Evolutionary conservation across 2,888 invertebrate genomes (phyloP).

Genomic region (Lacanobia wlatinum): DNA sequence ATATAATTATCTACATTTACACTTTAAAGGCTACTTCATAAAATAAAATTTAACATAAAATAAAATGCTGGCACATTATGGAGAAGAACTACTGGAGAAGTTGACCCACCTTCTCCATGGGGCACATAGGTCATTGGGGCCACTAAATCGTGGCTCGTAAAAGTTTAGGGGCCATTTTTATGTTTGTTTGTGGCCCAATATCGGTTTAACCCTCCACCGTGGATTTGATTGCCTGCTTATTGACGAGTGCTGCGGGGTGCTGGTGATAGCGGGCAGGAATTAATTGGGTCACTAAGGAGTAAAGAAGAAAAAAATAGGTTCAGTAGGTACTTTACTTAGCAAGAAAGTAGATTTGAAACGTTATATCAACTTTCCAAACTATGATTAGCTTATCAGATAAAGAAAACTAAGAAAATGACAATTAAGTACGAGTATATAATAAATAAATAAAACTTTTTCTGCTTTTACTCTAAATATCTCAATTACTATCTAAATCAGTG

Average conservation of each 20-base stretch:
- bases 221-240: slow-evolving; percentile 83
- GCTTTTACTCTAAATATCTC: too few relatives aligned
- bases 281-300: neutral
- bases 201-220: slow-evolving; percentile 81
- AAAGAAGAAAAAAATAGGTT: neutral
- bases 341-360: neutral
- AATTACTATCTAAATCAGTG: too few relatives aligned
- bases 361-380: neutral
- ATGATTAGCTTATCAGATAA: neutral
- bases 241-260: slow-evolving; percentile 64
- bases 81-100: slow-evolving; percentile 47
- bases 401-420: too few relatives aligned
- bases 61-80: slow-evolving; percentile 49
- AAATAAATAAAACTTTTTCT: too few relatives aligned
- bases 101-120: slow-evolving; percentile 52
- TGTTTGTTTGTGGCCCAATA: slow-evolving; percentile 87
- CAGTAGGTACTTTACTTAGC: neutral
- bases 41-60: slow-evolving; percentile 36
- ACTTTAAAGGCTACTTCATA: slow-evolving; percentile 38
- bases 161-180: slow-evolving; percentile 88
- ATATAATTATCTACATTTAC: slow-evolving; percentile 40
- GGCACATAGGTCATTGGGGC: slow-evolving; percentile 81
- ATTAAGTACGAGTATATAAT: too few relatives aligned
- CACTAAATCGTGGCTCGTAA: slow-evolving; percentile 83
- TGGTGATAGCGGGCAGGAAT: slow-evolving; percentile 39